Evolutionary conservation across 37 sponge, comb jelly and placozoan genomes (phyloP), one percentile per base, ranked within the genome.

Genomic region (Halisarca cf. caerulea): DNA sequence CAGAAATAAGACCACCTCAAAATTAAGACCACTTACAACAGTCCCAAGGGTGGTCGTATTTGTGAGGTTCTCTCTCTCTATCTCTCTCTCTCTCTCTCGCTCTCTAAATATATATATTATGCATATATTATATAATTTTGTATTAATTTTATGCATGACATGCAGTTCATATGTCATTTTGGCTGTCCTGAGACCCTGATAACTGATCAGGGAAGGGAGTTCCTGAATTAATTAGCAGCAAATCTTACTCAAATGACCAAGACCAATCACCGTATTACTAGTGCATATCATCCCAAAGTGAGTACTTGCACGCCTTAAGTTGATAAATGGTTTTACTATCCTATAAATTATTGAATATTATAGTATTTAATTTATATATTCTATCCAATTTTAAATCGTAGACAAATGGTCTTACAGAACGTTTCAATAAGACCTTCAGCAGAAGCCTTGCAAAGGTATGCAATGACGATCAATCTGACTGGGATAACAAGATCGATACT

Each of bases 381-480:
- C n/a, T n/a, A n/a, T n/a, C n/a, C n/a, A n/a, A n/a, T n/a, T 37
- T 38, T 20, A 55, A 15, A 41, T 2, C 51, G n/a, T 44, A 86
- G 80, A 80, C 73, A 0, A 80, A 86, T 86, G 80, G 86, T 15
- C 38, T 87, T 39, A 87, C 87, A 58, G 87, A 87, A 38, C 35
- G 75, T 43, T 69, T 80, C 21, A 87, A 87, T 58, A 77, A 81
- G 55, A 81, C 75, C 21, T 59, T 87, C 28, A 27, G 73, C 32
- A 33, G 75, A 14, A 62, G 69, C 28, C 75, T 87, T 42, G 38
- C 61, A 6, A 87, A 87, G 43, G 37, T 87, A 8, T 27, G 58
- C 6, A 58, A 87, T 71, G 82, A 87, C 58, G 74, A 51, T 39
- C 87, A 87, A 20, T 15, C 34, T 72, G 75, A 81, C 60, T 80